Percentiles rank a stretch among this genome's conserved stretches.
These are phyloP conservation scores for Bucco capensis DNA, from an alignment of 2,113 vertebrate species.

Conservation along the genomic window DNA sequence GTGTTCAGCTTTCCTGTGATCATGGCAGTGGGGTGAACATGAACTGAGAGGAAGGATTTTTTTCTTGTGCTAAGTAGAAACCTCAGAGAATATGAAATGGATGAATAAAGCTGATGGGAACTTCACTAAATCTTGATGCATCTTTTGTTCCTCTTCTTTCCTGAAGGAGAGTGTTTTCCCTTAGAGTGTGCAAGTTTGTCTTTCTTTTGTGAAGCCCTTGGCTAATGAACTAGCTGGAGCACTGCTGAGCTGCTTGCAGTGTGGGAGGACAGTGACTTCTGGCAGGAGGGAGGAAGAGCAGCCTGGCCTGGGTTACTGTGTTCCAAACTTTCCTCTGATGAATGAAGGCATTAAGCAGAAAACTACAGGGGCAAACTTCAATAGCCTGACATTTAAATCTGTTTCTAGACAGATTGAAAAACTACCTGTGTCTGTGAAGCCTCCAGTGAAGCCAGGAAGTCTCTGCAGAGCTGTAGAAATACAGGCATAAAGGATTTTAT, in stretches of 20 bases:
- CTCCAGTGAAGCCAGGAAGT: background rate
- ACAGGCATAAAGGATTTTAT: background rate
- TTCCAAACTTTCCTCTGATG: background rate
- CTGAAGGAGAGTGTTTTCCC: background rate
- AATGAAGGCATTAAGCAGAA: background rate
- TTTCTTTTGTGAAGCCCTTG: background rate
- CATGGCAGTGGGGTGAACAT: background rate
- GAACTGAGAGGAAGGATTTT: background rate
- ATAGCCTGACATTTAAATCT: background rate
- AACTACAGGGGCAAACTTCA: background rate
- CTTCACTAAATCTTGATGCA: background rate
- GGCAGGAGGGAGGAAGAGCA: background rate
- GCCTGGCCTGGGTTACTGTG: background rate
- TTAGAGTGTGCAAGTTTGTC: background rate
- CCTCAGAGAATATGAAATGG: background rate
- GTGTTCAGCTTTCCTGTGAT: background rate
- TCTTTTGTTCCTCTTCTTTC: background rate
- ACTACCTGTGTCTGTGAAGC: background rate
- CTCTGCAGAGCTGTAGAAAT: slow-evolving; percentile 3
- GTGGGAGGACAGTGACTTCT: background rate
- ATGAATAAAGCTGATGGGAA: background rate
- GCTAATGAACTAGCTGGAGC: background rate
- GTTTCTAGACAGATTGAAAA: background rate
- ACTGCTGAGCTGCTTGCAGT: background rate
- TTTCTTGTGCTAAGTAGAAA: background rate